phyloP scores from a whole-genome alignment of 2,797 vertebrate genomes.

The Gymnodraco acuticeps region DNA sequence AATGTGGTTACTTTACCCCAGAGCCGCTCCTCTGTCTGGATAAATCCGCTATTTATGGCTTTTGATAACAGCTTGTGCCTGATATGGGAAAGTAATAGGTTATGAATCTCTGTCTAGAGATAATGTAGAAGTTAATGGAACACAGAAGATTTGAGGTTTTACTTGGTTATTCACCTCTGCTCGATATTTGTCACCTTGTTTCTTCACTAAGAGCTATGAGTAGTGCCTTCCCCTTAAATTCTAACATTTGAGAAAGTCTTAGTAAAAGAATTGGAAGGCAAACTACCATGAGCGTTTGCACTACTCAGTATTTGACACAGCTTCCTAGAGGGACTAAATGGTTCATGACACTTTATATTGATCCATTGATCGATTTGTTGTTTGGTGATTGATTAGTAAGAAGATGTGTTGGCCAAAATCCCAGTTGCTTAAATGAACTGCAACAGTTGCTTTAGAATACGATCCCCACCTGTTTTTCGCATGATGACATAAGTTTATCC shows the following conservation, averaged over 20 bases:
- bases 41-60: conserved; percentile 61
- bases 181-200: conserved; percentile 24
- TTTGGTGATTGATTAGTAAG: conserved; percentile 54
- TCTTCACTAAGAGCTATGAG: conserved; percentile 14
- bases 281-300: not conserved
- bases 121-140: conserved; percentile 68
- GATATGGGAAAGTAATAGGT: conserved; percentile 60
- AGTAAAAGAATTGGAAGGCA: not conserved
- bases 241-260: conserved; percentile 5
- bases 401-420: conserved; percentile 10
- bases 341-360: conserved; percentile 31
- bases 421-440: conserved; percentile 25
- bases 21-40: conserved; percentile 54
- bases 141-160: conserved; percentile 46
- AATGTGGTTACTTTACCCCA: conserved; percentile 45
- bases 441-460: conserved; percentile 34
- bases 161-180: conserved; percentile 34
- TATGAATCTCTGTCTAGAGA: conserved; percentile 57
- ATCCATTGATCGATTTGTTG: conserved; percentile 47
- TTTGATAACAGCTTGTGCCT: conserved; percentile 58
- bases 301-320: conserved; percentile 4
- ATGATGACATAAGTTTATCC: conserved; percentile 44
- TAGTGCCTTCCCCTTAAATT: not conserved
- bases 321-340: conserved; percentile 8
- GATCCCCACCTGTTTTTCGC: conserved; percentile 43